phyloP scores from a whole-genome alignment of 2,113 vertebrate species.

The Lepisosteus oculatus region DNA sequence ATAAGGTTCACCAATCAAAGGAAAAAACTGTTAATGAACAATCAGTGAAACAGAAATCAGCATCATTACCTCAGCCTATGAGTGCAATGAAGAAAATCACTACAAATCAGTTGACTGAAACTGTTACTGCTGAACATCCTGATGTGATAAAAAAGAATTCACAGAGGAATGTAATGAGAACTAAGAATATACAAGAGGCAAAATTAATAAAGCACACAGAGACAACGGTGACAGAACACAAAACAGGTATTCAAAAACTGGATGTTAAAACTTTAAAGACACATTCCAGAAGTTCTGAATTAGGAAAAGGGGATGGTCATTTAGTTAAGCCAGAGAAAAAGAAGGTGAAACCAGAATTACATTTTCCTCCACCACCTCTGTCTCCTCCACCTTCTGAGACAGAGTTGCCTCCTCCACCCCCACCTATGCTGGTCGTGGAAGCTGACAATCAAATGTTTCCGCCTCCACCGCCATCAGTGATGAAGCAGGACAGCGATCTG shows the following conservation, averaged over 20 bases:
- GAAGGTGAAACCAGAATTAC: constrained; percentile 54
- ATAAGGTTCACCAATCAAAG: constrained; percentile 28
- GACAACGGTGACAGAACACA: constrained; percentile 54
- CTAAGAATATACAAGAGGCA: constrained; percentile 39
- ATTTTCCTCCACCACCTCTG: constrained; percentile 67
- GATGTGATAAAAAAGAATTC: constrained; percentile 25
- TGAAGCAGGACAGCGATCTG: constrained; percentile 63
- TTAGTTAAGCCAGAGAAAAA: constrained; percentile 51
- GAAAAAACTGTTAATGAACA: constrained; percentile 20
- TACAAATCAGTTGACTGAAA: constrained; percentile 33
- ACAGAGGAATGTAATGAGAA: constrained; percentile 29
- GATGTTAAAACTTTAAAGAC: constrained; percentile 66
- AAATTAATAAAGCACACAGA: constrained; percentile 53
- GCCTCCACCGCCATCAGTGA: constrained; percentile 40
- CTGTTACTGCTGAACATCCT: neutral
- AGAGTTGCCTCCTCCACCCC: constrained; percentile 77
- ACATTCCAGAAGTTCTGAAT: constrained; percentile 63
- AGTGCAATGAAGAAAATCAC: constrained; percentile 45
- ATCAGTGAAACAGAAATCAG: constrained; percentile 46
- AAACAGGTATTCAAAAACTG: constrained; percentile 61
- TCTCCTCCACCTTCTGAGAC: constrained; percentile 63
- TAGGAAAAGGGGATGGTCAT: constrained; percentile 36
- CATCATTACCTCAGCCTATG: constrained; percentile 38
- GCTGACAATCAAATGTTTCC: constrained; percentile 40
- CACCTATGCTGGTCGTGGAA: constrained; percentile 66